Evolutionary conservation across 1,140 invertebrate genomes (phyloP).

Genomic region (Geopemphigus sp.): DNA sequence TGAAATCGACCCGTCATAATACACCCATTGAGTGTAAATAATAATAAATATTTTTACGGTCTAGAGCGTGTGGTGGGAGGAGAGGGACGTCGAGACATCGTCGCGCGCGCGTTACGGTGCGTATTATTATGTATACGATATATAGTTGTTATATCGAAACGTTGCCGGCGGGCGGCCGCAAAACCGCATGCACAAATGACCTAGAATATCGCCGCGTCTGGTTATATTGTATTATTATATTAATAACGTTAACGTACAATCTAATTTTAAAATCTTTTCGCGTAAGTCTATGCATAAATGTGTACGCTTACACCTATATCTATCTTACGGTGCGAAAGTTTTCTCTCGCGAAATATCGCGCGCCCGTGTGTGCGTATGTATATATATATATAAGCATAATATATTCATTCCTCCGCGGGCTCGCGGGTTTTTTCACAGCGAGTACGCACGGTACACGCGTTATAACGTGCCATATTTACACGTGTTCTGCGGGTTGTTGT

Average conservation of each 20-base stretch:
- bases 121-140: no score
- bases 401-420: no score
- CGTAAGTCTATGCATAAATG: no score
- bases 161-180: conserved; percentile 23
- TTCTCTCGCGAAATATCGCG: no score
- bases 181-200: conserved; percentile 29
- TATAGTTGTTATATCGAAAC: not conserved
- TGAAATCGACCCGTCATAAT: conserved; percentile 9
- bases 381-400: no score
- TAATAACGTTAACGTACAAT: conserved; percentile 1
- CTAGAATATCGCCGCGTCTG: not conserved
- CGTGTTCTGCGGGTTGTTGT: not conserved
- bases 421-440: not conserved
- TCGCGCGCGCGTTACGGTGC: not conserved
- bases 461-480: conserved; percentile 1
- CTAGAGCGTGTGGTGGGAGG: not conserved
- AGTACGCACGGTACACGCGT: not conserved
- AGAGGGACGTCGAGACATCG: not conserved
- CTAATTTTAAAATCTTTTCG: conserved; percentile 30
- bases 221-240: no score
- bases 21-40: not conserved
- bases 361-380: no score
- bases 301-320: not conserved
- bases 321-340: conserved; percentile 18
- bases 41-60: not conserved